phyloP scores from a whole-genome alignment of 92 coral and sea anemone species.

The Porites rus region DNA sequence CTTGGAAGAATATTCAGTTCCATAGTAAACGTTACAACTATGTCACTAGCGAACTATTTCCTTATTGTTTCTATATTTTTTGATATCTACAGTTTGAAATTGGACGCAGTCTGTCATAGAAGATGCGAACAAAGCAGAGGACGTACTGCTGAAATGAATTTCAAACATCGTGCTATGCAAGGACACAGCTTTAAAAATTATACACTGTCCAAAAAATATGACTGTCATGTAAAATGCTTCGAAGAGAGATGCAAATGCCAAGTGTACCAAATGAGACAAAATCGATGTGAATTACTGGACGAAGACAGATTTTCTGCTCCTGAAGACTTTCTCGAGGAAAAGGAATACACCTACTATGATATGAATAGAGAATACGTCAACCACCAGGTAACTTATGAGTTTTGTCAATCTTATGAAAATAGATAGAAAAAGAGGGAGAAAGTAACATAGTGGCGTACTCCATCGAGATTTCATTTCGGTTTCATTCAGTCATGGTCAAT shows the following conservation, averaged over 20 bases:
- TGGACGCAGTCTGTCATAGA: neutral
- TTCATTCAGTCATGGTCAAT: too few species aligned
- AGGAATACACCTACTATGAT: slow-evolving; percentile 21
- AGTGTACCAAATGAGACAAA: slow-evolving; percentile 36
- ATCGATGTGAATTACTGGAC: slow-evolving; percentile 32
- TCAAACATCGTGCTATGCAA: slow-evolving; percentile 18
- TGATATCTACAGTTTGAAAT: neutral
- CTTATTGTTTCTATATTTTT: neutral
- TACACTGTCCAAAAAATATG: neutral
- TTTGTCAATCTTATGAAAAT: too few species aligned
- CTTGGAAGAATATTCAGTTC: neutral
- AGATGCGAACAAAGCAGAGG: slow-evolving; percentile 7
- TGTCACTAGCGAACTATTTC: neutral
- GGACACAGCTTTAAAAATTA: slow-evolving; percentile 53
- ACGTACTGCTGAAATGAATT: neutral
- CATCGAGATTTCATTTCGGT: too few species aligned
- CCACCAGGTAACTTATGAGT: slow-evolving; percentile 1
- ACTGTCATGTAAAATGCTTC: slow-evolving; percentile 41
- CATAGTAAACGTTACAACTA: neutral
- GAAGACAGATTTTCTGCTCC: slow-evolving; percentile 28
- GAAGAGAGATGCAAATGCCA: slow-evolving; percentile 48
- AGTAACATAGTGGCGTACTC: too few species aligned
- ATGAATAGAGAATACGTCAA: slow-evolving; percentile 7
- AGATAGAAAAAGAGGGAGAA: too few species aligned
- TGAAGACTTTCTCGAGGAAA: neutral